Evolutionary conservation across 2,797 vertebrate species (phyloP).

Genomic region (Cirrhinus molitorella): DNA sequence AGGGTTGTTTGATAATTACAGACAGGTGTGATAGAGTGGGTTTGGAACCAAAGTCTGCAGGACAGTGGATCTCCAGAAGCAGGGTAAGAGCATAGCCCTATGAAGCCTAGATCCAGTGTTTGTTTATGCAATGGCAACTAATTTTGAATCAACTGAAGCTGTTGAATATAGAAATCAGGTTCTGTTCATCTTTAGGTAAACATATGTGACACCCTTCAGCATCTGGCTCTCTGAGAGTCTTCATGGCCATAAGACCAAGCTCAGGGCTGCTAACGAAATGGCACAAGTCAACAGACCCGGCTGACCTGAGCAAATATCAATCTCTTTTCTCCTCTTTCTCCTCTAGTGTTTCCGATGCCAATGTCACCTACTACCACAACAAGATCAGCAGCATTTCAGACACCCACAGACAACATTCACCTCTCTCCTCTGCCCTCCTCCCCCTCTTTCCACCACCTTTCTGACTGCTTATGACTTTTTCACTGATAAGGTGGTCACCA

Average conservation of each 20-base stretch:
- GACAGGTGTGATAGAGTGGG: background rate
- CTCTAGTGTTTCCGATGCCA: slow-evolving; percentile 7
- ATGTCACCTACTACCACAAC: slow-evolving; percentile 21
- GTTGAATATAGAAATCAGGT: background rate
- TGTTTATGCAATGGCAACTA: background rate
- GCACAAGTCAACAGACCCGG: slow-evolving; percentile 1
- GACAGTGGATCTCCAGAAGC: background rate
- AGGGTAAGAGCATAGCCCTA: background rate
- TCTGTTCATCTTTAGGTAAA: background rate
- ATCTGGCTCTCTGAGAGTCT: slow-evolving; percentile 22
- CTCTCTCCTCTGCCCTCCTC: background rate
- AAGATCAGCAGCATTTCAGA: slow-evolving; percentile 15
- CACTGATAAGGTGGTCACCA: slow-evolving; percentile 4
- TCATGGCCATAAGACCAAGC: slow-evolving; percentile 8
- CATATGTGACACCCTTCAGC: background rate
- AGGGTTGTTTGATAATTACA: background rate
- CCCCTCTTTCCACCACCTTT: background rate
- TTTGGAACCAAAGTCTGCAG: background rate
- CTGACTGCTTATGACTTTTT: background rate
- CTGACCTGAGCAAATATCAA: slow-evolving; percentile 35
- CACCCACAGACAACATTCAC: slow-evolving; percentile 22
- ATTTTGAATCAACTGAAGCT: background rate
- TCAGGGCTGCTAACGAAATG: slow-evolving; percentile 17
- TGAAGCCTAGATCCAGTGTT: background rate
- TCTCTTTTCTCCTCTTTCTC: slow-evolving; percentile 14